Evolutionary conservation across 2,888 invertebrate species (phyloP).

Genomic region (Microctonus hyperodae): DNA sequence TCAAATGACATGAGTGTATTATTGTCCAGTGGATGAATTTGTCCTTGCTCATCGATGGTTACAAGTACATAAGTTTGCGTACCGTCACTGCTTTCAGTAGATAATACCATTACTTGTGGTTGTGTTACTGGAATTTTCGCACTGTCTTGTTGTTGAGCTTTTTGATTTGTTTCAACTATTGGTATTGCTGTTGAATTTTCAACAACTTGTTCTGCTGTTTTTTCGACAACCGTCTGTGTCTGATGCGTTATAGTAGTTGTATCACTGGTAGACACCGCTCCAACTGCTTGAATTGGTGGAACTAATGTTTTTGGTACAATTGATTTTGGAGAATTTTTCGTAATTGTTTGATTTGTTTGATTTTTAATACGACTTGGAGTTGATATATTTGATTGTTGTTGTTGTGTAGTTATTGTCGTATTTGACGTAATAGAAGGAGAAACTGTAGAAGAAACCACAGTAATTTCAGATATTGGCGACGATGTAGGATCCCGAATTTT

Average conservation of each 20-base stretch:
- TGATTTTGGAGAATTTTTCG: conserved; percentile 14
- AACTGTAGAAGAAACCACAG: conserved; percentile 18
- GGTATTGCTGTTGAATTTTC: conserved; percentile 27
- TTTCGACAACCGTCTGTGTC: conserved; percentile 37
- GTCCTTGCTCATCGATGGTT: conserved; percentile 74
- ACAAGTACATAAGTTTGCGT: conserved; percentile 78
- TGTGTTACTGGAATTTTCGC: conserved; percentile 63
- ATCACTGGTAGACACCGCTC: not conserved
- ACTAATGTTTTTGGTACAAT: conserved; percentile 19
- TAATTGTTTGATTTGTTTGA: not conserved
- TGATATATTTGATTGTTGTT: conserved; percentile 33
- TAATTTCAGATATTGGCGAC: conserved; percentile 2
- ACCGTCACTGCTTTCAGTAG: conserved; percentile 77
- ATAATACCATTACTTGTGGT: conserved; percentile 75
- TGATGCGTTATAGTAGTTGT: not conserved
- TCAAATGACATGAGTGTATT: conserved; percentile 69
- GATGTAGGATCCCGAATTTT: conserved; percentile 30
- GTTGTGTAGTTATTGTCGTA: conserved; percentile 32
- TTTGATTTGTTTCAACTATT: conserved; percentile 30
- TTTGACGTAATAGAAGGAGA: conserved; percentile 22
- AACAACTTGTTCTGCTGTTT: conserved; percentile 36
- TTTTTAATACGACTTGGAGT: conserved; percentile 19
- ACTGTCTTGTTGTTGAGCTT: conserved; percentile 40
- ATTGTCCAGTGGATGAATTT: conserved; percentile 76
- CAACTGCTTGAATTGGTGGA: not conserved